Evolutionary conservation across 2,797 vertebrate genomes (phyloP), one percentile per base, ranked within the genome.

Genomic region (Champsocephalus esox): DNA sequence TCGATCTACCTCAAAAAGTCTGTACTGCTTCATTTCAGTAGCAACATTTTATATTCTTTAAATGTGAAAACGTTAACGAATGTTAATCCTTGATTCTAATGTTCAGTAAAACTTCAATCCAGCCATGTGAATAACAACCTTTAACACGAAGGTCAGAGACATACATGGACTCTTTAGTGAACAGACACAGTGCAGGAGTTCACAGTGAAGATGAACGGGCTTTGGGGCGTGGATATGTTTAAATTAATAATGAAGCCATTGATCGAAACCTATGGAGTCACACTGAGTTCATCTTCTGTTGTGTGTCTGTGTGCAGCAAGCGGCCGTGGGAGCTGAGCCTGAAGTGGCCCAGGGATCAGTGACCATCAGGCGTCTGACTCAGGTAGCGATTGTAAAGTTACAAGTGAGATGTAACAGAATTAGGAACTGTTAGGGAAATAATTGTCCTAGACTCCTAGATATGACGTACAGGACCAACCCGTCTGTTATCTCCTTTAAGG

Each of bases 231-330:
- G 74, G 85, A 88, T 81, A 72, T 76, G 67, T 77, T 88, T 95
- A 73, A 90, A 93, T 95, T 91, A 94, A 84, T 92, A 90, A 94
- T 93, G 90, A 92, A 77, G 79, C 72, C 81, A 91, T 92, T 90
- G 93, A 94, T 93, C 92, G 81, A 81, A 85, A 75, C 79, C 73
- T 76, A 51, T 57, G 62, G 56, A 79, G 71, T 71, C 75, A 32
- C 58, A 59, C 66, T 13, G 32, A 68, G 46, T 82, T 77, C 48
- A 28, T 85, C 41, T 80, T 62, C 48, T 41, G 84, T 71, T 70
- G 19, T 73, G 32, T 84, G 70, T 71, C 72, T 57, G 72, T 38
- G 12, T 12, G 44, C 77, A 73, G 79, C 82, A 14, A 58, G 69
- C 74, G n/a, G 71, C 68, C 48, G 65, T 50, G 19, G 71, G 48